Base-by-base conservation (phyloP, 2,797 vertebrate genomes). In the Falco concolor region DNA sequence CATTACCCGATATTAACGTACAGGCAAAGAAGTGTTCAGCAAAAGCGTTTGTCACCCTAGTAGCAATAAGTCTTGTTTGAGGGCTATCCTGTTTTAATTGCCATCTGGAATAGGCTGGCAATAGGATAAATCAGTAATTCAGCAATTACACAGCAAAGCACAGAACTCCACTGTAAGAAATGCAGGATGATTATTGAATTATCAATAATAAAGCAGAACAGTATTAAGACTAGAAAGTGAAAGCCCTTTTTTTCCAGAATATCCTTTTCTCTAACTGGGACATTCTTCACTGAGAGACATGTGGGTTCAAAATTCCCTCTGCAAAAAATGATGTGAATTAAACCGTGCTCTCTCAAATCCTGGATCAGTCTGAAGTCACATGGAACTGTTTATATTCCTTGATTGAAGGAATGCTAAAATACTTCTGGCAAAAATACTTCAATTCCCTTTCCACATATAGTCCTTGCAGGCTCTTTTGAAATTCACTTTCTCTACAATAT, bases 321-420 rank as follows among this genome's bases (percentile, higher is more conserved):
- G 93, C 0, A 19, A 95, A 91, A 70, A 94, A 67, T 5, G 82
- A 70, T 70, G 82, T 16, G 91, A 91, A 86, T 90, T 81, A 91
- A 93, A 88, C 30, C 36, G 79, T n/a, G 75, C 40, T 86, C 87
- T 85, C 85, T 64, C 90, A 93, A 90, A 88, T n/a, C 94, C 90
- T 76, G 93, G 65, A 91, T 86, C 91, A 57, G 83, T 24, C 76
- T 72, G 54, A 57, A 91, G 82, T 96, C 95, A 92, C 95, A 96
- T 86, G 95, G 96, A 96, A 96, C 93, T 96, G 91, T 95, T 96
- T 93, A 94, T 92, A 19, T n/a, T 24, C 79, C 89, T 61, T 95
- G 94, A 96, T 70, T 94, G 95, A 93, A 88, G 47, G 91, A 91
- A 95, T 70, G 89, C 89, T 95, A 49, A 95, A 96, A 91, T 79